Base-by-base conservation (phyloP, 2,888 invertebrate genomes). In the Yponomeuta malinellus region DNA sequence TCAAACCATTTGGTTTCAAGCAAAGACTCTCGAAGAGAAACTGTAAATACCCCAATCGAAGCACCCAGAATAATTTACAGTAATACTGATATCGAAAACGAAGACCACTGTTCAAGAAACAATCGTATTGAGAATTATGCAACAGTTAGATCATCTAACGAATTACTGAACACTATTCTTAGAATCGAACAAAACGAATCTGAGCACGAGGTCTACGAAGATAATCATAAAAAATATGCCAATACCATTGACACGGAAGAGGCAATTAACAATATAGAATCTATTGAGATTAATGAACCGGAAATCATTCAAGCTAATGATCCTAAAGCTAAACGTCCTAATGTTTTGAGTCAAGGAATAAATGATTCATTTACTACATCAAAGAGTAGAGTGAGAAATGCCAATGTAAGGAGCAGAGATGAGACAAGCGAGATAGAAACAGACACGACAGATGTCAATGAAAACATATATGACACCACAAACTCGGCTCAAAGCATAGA, bases 121-220 rank as follows among this genome's bases (percentile, higher is more conserved):
- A 67, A 67, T n/a, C 5, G 33, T 8, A 43, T 3, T 43, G 43
- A 59, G 43, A 63, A 71, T 33, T 67, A 63, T 31, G 48, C 59
- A 10, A 37, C 48, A 48, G 52, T 71, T 5, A 12, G 64, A 71
- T 69, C 52, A 71, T 59, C 69, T 23, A 71, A 70, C 15, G 71
- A 73, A 48, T 65, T 73, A 23, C 65, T 73, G 10, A 73, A 70
- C 15, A 73, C 73, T n/a, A 66, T 73, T 12, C 52, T 73, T 33
- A 48, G 65, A 10, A 37, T 70, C 73, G 73, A 73, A n/a, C 70
- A 73, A 64, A 73, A 73, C 73, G 73, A 73, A 6, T 74, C 71
- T 52, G 74, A 74, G 70, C 52, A 59, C 52, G 10, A 52, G 5
- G 52, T 59, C 15, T 5, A 15, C 15, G 52, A 15, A 59, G 52